phyloP scores from a whole-genome alignment of 2,113 vertebrate species.

The Mus pahari region DNA sequence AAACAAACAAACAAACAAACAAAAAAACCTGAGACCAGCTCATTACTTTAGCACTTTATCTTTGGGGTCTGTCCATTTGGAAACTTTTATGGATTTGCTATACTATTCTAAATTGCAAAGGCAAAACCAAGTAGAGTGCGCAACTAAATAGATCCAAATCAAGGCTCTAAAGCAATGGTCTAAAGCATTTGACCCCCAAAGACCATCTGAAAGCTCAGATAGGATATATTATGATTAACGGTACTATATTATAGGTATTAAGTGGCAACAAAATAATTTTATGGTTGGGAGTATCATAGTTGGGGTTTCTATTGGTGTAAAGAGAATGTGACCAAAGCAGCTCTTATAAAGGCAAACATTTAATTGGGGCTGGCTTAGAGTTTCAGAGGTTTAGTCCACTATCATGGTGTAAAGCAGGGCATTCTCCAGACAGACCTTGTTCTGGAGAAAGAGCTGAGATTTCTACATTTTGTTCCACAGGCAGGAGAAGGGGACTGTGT shows the following conservation, averaged over 20 bases:
- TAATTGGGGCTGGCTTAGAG: not conserved
- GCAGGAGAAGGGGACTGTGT: not conserved
- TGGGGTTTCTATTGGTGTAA: not conserved
- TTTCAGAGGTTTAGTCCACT: not conserved
- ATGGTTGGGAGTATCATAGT: not conserved
- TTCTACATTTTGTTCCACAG: not conserved
- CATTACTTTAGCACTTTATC: not conserved
- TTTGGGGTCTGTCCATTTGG: not conserved
- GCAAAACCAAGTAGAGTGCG: not conserved
- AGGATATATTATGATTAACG: not conserved
- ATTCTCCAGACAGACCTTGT: not conserved
- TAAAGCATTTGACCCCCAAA: too few relatives aligned
- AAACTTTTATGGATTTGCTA: not conserved
- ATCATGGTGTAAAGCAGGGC: not conserved
- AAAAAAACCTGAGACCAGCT: not conserved
- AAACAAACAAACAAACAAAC: too few relatives aligned
- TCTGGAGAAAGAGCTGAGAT: not conserved
- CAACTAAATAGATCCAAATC: not conserved
- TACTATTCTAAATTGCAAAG: not conserved
- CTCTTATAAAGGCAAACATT: not conserved
- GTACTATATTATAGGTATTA: not conserved
- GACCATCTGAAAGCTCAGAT: not conserved
- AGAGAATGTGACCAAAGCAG: not conserved
- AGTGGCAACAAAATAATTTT: not conserved
- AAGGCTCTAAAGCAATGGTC: not conserved